Conservation (phyloP, 2,113 vertebrate genomes). For the Dromiciops gliroides region DNA sequence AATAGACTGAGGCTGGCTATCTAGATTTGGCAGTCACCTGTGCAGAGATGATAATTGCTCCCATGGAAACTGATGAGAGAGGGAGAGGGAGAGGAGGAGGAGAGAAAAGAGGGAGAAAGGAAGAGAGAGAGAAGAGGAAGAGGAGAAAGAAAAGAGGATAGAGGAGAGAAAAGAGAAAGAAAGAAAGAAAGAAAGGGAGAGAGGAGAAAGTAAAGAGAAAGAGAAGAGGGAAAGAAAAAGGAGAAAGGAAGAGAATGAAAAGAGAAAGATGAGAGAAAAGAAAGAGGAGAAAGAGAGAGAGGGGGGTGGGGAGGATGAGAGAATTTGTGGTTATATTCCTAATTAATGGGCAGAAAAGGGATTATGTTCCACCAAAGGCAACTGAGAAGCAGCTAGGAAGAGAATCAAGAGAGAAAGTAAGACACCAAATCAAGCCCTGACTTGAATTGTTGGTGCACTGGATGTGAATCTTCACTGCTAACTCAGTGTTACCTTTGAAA, state of each 20-base stretch:
- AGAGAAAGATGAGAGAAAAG: too few species aligned
- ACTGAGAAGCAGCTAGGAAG: background rate
- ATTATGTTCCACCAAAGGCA: background rate
- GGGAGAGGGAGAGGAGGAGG: too few species aligned
- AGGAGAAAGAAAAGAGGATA: rapidly evolving
- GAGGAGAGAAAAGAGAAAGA: too few species aligned
- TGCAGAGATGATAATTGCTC: too few species aligned
- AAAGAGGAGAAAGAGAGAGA: too few species aligned
- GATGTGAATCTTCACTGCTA: background rate
- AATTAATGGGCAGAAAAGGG: background rate
- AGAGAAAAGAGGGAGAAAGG: too few species aligned
- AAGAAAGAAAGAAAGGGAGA: too few species aligned
- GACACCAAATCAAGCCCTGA: background rate
- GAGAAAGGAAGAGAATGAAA: too few species aligned
- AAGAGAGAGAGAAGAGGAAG: background rate
- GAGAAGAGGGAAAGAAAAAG: background rate
- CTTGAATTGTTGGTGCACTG: background rate
- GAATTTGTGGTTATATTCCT: background rate
- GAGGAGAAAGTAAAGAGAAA: too few species aligned
- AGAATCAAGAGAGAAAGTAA: background rate
- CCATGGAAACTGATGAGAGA: too few species aligned
- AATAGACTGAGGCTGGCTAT: too few species aligned
- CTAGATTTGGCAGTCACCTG: too few species aligned
- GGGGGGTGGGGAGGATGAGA: background rate
- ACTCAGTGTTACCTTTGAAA: background rate